These are phyloP conservation scores for Orthosia gothica DNA, from an alignment of 2,888 invertebrate genomes.

Conservation along the genomic window DNA sequence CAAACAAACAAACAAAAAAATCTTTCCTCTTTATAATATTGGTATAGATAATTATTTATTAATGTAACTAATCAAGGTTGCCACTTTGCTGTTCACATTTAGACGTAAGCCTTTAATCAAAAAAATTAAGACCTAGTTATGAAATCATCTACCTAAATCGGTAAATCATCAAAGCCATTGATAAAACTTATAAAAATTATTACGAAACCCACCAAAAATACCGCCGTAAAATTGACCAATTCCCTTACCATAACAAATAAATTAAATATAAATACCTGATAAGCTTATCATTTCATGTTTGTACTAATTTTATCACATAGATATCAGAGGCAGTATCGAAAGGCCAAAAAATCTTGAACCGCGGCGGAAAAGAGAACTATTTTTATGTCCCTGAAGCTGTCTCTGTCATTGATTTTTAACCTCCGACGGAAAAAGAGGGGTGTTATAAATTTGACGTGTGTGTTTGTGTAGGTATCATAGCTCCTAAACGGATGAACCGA, in stretches of 20 bases:
- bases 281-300: slow-evolving; percentile 29
- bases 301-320: slow-evolving; percentile 25
- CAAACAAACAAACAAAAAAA: too few relatives aligned
- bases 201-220: slow-evolving; percentile 9
- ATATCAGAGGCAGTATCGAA: neutral
- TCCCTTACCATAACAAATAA: slow-evolving; percentile 25
- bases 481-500: too few relatives aligned
- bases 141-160: neutral
- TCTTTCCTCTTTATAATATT: too few relatives aligned
- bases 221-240: slow-evolving; percentile 28
- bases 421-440: too few relatives aligned
- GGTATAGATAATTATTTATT: too few relatives aligned
- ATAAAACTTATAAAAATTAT: neutral
- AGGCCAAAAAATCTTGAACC: slow-evolving; percentile 7
- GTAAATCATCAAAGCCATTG: slow-evolving; percentile 1
- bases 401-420: too few relatives aligned
- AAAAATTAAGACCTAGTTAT: neutral
- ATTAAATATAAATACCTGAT: slow-evolving; percentile 27
- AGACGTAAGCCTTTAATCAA: neutral
- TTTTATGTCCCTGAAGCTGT: neutral
- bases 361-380: neutral
- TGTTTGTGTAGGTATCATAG: too few relatives aligned
- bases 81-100: too few relatives aligned
- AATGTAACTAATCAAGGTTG: neutral
- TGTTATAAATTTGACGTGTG: too few relatives aligned